Percentiles rank a stretch among this genome's conserved stretches.
Conservation (phyloP, 1,140 invertebrate genomes). For the Drosophila carrolli region DNA sequence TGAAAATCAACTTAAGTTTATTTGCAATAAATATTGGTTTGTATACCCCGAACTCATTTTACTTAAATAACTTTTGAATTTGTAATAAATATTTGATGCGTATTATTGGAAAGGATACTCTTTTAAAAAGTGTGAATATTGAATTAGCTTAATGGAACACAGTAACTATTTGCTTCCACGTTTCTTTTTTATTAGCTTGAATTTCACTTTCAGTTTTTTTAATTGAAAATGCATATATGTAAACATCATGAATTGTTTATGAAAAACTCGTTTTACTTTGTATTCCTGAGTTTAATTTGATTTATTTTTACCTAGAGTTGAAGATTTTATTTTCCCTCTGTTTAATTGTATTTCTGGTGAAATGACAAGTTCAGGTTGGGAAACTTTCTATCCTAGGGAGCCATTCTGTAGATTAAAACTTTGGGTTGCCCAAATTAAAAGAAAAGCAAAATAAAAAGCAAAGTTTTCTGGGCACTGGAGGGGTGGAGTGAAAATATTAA, state of each 20-base stretch:
- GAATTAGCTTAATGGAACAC: not conserved
- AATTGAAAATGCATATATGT: not conserved
- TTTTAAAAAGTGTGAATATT: not conserved
- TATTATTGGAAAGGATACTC: not conserved
- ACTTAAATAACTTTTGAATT: not conserved
- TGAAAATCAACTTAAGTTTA: too few relatives aligned
- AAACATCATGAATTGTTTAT: not conserved
- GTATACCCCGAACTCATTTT: not conserved
- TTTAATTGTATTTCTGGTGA: conserved; percentile 10
- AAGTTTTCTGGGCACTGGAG: conserved; percentile 16
- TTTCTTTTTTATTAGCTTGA: not conserved
- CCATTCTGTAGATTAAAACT: conserved; percentile 44
- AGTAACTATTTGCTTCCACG: not conserved
- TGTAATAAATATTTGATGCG: not conserved
- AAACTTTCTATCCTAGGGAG: conserved; percentile 18
- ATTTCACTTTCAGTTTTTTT: not conserved
- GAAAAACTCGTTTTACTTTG: not conserved
- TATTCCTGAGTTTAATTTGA: not conserved
- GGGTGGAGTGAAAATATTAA: conserved; percentile 54
- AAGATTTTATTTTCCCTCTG: not conserved
- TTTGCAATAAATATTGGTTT: not conserved
- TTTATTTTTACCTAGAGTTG: not conserved
- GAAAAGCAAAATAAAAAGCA: conserved; percentile 27
- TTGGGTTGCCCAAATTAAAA: not conserved
- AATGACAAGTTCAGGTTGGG: conserved; percentile 26